These are phyloP conservation scores for Oreocharis arfaki DNA, from an alignment of 2,113 vertebrate genomes.

Conservation along the genomic window DNA sequence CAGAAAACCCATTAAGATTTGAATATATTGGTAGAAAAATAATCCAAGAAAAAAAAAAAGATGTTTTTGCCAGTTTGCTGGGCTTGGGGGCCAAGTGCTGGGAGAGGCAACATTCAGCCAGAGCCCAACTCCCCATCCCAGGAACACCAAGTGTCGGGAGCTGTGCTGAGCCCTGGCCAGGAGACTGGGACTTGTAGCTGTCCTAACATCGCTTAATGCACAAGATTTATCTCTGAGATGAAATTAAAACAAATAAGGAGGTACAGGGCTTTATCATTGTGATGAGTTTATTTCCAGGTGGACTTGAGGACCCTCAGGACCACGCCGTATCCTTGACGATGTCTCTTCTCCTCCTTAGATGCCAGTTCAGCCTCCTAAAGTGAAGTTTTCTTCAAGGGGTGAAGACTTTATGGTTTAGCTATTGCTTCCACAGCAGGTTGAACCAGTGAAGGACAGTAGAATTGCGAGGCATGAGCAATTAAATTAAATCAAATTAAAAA, in stretches of 20 bases:
- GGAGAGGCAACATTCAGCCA: neutral
- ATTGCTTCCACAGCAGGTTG: neutral
- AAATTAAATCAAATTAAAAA: slow-evolving; percentile 23
- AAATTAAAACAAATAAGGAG: neutral
- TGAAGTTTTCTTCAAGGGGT: neutral
- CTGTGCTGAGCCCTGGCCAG: neutral
- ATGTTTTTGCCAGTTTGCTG: neutral
- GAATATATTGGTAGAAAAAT: neutral
- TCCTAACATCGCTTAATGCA: neutral
- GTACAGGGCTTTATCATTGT: accelerated
- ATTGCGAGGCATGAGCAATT: neutral
- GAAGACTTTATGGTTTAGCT: neutral
- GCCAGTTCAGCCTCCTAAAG: neutral
- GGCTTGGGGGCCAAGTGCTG: neutral
- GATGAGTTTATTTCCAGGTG: neutral
- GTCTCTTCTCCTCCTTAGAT: neutral
- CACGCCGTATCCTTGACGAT: accelerated
- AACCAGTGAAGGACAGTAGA: neutral
- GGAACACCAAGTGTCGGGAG: neutral
- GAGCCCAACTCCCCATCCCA: neutral
- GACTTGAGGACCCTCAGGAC: neutral
- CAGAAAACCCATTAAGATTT: neutral
- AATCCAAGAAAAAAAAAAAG: neutral
- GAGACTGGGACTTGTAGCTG: neutral
- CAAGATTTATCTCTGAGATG: neutral